Evolutionary conservation across 2,797 vertebrate species (phyloP), one percentile per base, ranked within the genome.

Genomic region (Peromyscus nudipes): DNA sequence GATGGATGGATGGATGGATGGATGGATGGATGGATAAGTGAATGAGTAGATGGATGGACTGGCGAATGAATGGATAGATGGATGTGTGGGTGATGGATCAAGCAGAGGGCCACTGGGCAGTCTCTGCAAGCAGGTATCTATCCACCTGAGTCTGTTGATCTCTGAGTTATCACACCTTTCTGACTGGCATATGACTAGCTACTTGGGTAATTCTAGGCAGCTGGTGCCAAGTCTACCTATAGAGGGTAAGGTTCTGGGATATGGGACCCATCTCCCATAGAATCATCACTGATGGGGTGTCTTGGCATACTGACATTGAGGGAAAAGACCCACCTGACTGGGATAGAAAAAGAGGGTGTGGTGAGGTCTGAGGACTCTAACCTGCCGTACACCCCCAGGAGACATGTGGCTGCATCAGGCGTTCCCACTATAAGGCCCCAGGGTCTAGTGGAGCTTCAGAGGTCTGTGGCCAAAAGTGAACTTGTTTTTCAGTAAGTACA

Each of bases 381-480:
- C 16, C 14, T 11, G 9, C 60, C 84, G 2, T 13, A 27, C 1
- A 31, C 6, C 1, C 12, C 0, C 13, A 29, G 12, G 55, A 71
- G 73, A 37, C 6, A 4, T 21, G 19, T 34, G 19, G 27, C 40
- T 34, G 9, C 1, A 6, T 1, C 6, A 6, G 40, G 25, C 34
- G 62, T 27, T 37, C 75, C 49, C 25, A 4, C 9, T 8, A 16
- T 6, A 60, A 43, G 21, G 12, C 27, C 4, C 16, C 9, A 0
- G 55, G 10, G 6, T 46, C n/a, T 40, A 11, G 34, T 23, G 4
- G 4, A 1, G 40, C 13, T 65, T 57, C 17, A 34, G 46, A 65
- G 57, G 3, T 14, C 3, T 27, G 0, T 29, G 46, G 57, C 0
- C 71, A 46, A 69, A 12, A 4, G 10, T 0, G 4, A 40, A 21